Conservation (phyloP, 2,113 vertebrate genomes). For the Theristicus caerulescens region DNA sequence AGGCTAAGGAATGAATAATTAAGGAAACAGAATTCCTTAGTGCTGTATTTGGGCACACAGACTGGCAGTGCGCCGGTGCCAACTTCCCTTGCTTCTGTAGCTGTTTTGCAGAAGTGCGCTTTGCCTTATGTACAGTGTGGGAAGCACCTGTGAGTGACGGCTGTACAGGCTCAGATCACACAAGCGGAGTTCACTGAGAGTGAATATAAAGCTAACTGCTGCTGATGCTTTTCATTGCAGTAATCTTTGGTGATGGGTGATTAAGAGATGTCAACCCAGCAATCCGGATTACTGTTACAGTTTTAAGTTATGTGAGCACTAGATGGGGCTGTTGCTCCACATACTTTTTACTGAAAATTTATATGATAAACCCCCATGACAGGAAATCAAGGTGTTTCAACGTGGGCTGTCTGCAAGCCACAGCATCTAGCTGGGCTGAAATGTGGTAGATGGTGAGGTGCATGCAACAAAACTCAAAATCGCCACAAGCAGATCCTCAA, state of each 20-base stretch:
- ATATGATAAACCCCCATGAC: rapidly evolving
- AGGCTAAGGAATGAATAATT: background rate
- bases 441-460: background rate
- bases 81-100: background rate
- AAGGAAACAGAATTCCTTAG: background rate
- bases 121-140: no score
- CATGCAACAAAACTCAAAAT: background rate
- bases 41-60: no score
- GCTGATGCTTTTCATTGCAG: background rate
- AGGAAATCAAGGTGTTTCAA: background rate
- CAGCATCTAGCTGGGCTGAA: background rate
- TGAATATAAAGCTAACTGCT: background rate
- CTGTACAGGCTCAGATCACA: background rate
- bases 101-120: background rate
- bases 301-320: background rate
- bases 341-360: no score
- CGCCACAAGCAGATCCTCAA: background rate
- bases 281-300: background rate
- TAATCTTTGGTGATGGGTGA: background rate
- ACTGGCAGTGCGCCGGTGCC: background rate
- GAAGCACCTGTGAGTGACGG: background rate
- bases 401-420: background rate
- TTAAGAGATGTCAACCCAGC: background rate
- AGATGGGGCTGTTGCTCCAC: background rate
- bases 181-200: background rate